A percentile compares a stretch with the other conserved stretches of the same genome.
Conservation (phyloP, 2,797 vertebrate genomes). For the Silurus lanzhouensis region DNA sequence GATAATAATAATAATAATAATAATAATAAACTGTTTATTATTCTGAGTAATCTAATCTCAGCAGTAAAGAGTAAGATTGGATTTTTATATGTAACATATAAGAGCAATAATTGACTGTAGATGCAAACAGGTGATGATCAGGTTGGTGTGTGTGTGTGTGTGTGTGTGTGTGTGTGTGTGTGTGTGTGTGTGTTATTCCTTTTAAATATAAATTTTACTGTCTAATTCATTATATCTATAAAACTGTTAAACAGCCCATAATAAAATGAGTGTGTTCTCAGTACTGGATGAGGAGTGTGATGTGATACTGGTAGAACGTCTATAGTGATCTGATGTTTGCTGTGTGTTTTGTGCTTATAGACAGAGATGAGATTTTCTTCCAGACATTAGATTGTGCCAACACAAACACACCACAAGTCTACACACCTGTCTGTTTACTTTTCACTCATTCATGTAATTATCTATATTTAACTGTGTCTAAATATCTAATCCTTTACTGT, state of each 20-base stretch:
- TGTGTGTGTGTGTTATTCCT: background rate
- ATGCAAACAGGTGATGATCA: conserved; percentile 26
- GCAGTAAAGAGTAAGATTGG: too few relatives aligned
- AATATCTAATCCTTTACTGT: background rate
- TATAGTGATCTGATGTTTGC: background rate
- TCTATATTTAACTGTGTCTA: background rate
- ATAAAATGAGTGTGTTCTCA: too few relatives aligned
- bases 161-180: background rate
- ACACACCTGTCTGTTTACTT: background rate
- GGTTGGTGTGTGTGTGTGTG: background rate
- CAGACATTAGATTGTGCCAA: background rate
- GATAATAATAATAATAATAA: too few relatives aligned
- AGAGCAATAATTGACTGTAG: background rate
- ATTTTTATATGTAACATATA: background rate
- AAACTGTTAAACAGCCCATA: background rate
- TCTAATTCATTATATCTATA: too few relatives aligned
- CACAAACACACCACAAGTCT: background rate
- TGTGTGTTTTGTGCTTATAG: background rate
- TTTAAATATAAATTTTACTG: background rate
- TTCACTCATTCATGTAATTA: background rate
- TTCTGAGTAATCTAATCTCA: too few relatives aligned
- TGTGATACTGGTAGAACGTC: too few relatives aligned
- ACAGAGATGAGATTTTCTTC: background rate
- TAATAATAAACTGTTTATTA: too few relatives aligned
- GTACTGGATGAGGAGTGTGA: too few relatives aligned